phyloP scores from a whole-genome alignment of 2,888 invertebrate species.

The Lysandra coridon region DNA sequence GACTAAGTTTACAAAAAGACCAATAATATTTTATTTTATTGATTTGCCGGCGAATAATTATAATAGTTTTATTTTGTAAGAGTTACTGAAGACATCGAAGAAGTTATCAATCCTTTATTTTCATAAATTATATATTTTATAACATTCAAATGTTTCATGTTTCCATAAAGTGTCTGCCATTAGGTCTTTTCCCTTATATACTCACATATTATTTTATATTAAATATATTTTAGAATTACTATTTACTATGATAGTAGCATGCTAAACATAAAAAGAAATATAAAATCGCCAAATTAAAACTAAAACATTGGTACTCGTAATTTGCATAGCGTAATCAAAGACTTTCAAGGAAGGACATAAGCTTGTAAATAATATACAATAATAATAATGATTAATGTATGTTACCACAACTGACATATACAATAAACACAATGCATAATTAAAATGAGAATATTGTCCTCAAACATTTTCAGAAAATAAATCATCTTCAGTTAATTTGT shows the following conservation, averaged over 20 bases:
- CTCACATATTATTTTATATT: too few species aligned
- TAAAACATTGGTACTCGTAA: background rate
- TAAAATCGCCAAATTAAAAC: slow-evolving; percentile 9
- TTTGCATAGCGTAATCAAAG: slow-evolving; percentile 8
- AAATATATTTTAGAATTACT: too few species aligned
- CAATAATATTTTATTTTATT: too few species aligned
- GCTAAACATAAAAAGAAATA: background rate
- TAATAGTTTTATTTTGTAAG: too few species aligned
- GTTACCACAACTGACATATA: background rate
- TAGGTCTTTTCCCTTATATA: too few species aligned
- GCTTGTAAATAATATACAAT: background rate
- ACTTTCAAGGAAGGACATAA: background rate
- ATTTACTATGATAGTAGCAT: background rate
- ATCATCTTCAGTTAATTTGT: background rate
- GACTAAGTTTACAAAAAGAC: too few species aligned
- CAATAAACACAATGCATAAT: slow-evolving; percentile 1
- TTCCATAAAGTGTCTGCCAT: too few species aligned
- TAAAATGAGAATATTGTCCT: background rate
- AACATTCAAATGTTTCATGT: too few species aligned
- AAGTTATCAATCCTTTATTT: too few species aligned
- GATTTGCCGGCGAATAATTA: too few species aligned
- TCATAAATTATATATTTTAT: too few species aligned
- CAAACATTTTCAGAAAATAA: slow-evolving; percentile 1
- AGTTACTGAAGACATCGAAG: too few species aligned
- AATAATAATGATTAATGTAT: background rate